Percentiles rank a stretch among this genome's conserved stretches.
Evolutionary conservation across 2,113 vertebrate genomes (phyloP).

Genomic region (Centropus bengalensis): DNA sequence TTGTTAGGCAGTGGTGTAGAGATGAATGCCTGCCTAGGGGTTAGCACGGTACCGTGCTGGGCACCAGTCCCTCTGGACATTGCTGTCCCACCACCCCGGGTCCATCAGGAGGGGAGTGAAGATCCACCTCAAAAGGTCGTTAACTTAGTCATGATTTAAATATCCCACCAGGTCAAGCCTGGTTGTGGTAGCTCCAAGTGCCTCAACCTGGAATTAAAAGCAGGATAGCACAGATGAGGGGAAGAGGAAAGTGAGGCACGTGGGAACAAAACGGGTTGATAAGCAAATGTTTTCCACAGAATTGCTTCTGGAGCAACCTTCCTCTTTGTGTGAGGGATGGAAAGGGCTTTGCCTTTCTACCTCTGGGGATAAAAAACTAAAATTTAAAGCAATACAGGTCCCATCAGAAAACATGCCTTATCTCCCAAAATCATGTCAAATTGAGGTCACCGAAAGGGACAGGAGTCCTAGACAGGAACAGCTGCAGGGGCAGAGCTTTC

Average conservation of each 20-base stretch:
- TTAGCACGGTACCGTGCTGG: too few relatives aligned
- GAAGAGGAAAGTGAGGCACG: not conserved
- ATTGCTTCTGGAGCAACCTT: not conserved
- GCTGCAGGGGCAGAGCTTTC: too few relatives aligned
- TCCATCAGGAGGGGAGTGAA: not conserved
- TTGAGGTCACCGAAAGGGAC: too few relatives aligned
- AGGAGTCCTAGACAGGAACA: too few relatives aligned
- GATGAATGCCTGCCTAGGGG: too few relatives aligned
- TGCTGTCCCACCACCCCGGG: not conserved
- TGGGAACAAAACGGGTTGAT: not conserved
- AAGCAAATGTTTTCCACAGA: not conserved
- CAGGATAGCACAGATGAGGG: accelerated
- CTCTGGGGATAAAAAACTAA: too few relatives aligned
- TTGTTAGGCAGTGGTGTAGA: too few relatives aligned
- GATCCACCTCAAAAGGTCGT: not conserved
- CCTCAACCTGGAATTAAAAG: not conserved
- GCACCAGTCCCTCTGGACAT: not conserved
- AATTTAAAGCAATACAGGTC: too few relatives aligned
- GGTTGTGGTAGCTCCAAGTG: not conserved
- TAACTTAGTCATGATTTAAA: not conserved
- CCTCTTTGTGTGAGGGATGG: not conserved
- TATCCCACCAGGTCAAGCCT: not conserved
- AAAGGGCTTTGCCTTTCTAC: not conserved
- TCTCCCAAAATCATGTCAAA: too few relatives aligned
- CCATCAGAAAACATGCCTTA: too few relatives aligned